Conservation (phyloP, 2,113 vertebrate species). For the Struthio camelus region DNA sequence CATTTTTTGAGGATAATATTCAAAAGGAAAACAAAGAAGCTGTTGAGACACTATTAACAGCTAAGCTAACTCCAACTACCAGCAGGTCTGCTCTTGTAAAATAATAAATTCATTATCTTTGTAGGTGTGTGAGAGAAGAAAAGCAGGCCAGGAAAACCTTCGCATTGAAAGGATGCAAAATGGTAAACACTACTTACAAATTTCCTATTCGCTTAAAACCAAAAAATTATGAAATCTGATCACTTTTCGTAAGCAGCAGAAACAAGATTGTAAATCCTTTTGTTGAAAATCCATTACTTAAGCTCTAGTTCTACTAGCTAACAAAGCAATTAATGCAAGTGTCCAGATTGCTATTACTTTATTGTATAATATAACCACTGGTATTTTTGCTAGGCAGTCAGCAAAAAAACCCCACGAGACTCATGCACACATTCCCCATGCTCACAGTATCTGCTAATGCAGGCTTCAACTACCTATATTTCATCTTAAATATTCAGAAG, state of each 20-base stretch:
- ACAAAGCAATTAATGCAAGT: neutral
- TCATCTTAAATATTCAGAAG: constrained; percentile 15
- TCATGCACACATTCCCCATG: neutral
- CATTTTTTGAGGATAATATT: constrained; percentile 19
- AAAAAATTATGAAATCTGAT: neutral
- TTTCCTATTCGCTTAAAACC: neutral
- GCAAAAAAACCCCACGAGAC: neutral
- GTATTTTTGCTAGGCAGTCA: neutral
- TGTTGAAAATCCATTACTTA: neutral
- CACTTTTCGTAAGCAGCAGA: neutral
- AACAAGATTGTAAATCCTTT: neutral
- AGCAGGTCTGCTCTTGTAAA: neutral
- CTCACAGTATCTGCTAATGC: neutral
- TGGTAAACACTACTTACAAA: neutral
- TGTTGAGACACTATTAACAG: neutral
- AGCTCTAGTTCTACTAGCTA: constrained; percentile 13
- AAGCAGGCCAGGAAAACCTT: neutral
- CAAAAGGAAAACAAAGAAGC: neutral
- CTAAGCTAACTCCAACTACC: neutral
- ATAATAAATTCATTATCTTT: neutral
- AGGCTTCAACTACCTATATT: neutral
- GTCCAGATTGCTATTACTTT: neutral
- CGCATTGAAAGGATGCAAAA: constrained; percentile 14
- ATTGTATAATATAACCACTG: neutral
- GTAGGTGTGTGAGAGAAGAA: neutral